Evolutionary conservation across 2,113 vertebrate species (phyloP), one percentile per base, ranked within the genome.

Genomic region (Quiscalus mexicanus): DNA sequence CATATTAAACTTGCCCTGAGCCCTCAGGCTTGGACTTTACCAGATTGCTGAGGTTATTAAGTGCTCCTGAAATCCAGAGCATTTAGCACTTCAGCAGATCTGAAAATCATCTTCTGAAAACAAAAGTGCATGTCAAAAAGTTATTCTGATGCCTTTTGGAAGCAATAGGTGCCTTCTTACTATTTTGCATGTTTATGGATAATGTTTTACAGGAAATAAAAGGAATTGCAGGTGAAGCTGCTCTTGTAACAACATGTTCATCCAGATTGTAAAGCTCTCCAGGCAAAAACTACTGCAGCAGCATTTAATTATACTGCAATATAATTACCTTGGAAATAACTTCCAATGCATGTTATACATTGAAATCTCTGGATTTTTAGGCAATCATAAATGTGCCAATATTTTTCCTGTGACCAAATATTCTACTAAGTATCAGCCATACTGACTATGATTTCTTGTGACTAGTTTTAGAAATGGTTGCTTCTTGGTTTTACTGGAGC

Each of bases 91-190:
- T 91, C 22, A 73, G 58, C 49, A 52, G 7, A 55, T 31, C 33
- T 28, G 30, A 89, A 91, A 89, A 78, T 17, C 33, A 84, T 62
- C 71, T 80, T 76, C 58, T 84, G 80, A 81, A 91, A 96, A 84
- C 1, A 9, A 83, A 64, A 71, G 13, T 12, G 7, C 14, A 27
- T 22, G 30, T 30, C 64, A 62, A 44, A 56, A 86, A 11, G 22
- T 73, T 68, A 25, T 84, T 75, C 8, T 42, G 33, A 35, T 75
- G 56, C 41, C 31, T 71, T 87, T 41, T 68, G 41, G 37, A 71
- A 89, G 37, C 23, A 87, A 60, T 19, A 15, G 9, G 27, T 8
- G 1, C 25, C n/a, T 17, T 42, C 60, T 27, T 31, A 76, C 6
- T 76, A 42, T 78, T 84, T 68, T 9, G 24, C 16, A 37, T 1